Conservation (phyloP, 2,113 vertebrate species). For the Upupa epops region DNA sequence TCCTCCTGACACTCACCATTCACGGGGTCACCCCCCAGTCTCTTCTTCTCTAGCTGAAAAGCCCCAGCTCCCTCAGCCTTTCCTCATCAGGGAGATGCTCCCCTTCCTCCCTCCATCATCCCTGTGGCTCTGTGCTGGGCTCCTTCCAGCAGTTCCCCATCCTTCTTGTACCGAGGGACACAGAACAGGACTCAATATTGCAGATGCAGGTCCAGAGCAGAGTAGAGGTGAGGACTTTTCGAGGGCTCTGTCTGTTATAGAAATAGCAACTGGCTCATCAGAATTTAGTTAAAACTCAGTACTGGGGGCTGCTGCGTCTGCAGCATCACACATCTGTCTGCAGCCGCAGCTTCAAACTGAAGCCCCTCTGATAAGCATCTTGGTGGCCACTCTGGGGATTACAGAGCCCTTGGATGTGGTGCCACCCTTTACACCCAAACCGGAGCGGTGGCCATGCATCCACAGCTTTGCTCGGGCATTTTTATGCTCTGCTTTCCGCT, state of each 20-base stretch:
- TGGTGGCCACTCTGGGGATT: not conserved
- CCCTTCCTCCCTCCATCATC: too few species aligned
- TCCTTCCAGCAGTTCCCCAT: too few species aligned
- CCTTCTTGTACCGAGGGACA: too few species aligned
- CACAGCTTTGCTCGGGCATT: not conserved
- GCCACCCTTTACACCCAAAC: not conserved
- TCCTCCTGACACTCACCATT: too few species aligned
- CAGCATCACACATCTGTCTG: fast-evolving
- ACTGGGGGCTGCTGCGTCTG: not conserved
- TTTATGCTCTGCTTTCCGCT: not conserved
- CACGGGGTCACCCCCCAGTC: too few species aligned
- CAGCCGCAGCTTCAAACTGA: not conserved
- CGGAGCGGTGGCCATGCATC: not conserved
- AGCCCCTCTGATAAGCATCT: not conserved
- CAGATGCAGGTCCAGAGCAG: too few species aligned
- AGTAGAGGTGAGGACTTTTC: not conserved
- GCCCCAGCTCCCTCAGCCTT: too few species aligned
- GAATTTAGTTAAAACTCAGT: not conserved
- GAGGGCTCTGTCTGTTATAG: conserved; percentile 3
- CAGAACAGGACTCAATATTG: too few species aligned
- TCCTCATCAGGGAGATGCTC: too few species aligned
- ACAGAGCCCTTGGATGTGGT: not conserved
- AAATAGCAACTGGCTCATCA: not conserved
- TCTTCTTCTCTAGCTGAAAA: too few species aligned
- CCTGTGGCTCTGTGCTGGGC: too few species aligned